Conservation (phyloP, 2,888 invertebrate genomes). For the Caenorhabditis afra region DNA sequence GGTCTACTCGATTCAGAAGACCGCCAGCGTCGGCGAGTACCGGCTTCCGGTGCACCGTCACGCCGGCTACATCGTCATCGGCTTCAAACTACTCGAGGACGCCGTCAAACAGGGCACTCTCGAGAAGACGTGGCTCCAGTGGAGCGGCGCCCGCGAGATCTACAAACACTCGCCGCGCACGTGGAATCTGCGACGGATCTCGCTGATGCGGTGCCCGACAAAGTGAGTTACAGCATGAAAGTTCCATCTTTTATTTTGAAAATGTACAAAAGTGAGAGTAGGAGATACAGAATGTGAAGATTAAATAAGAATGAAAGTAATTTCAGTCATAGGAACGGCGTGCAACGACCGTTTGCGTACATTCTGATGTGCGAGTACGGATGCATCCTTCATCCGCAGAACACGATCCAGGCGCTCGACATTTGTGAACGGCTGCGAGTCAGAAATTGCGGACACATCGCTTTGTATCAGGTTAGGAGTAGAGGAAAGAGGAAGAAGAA, state of each 20-base stretch:
- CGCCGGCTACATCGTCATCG: slow-evolving; percentile 78
- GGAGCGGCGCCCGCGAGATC: slow-evolving; percentile 79
- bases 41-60: slow-evolving; percentile 72
- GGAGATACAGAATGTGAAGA: no score
- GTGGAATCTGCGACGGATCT: slow-evolving; percentile 77
- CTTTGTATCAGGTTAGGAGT: slow-evolving; percentile 74
- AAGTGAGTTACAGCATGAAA: slow-evolving; percentile 58
- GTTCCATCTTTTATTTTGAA: not conserved
- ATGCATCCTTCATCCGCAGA: slow-evolving; percentile 77
- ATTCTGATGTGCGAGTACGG: slow-evolving; percentile 79
- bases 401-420: slow-evolving; percentile 77
- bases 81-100: slow-evolving; percentile 76
- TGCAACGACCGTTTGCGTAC: slow-evolving; percentile 74
- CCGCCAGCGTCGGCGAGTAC: slow-evolving; percentile 62
- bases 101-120: slow-evolving; percentile 64
- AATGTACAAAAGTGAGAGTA: not conserved
- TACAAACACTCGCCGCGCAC: slow-evolving; percentile 78
- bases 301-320: not conserved
- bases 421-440: slow-evolving; percentile 78
- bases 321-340: slow-evolving; percentile 56
- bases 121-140: slow-evolving; percentile 77
- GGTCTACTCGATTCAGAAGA: slow-evolving; percentile 74
- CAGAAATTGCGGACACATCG: slow-evolving; percentile 79
- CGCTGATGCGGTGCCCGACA: slow-evolving; percentile 69
- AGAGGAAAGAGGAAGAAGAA: not conserved